Conservation (phyloP, 2,888 invertebrate species). For the Eutolmus rufibarbis region DNA sequence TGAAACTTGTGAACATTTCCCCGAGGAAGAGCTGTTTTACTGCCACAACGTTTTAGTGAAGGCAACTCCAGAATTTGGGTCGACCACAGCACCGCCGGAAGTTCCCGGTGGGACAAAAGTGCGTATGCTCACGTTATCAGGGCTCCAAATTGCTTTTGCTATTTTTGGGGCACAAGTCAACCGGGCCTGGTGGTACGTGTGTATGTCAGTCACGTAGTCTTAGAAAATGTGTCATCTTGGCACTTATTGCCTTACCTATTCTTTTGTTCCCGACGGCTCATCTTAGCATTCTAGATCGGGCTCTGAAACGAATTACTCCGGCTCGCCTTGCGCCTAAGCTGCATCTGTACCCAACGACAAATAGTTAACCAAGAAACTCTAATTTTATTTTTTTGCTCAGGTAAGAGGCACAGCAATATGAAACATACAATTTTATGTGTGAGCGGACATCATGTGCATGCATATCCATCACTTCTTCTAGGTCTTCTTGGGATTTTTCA, state of each 20-base stretch:
- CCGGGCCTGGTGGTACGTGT: not conserved
- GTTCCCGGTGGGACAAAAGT: not conserved
- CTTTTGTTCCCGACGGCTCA: not conserved
- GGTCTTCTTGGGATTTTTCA: not conserved
- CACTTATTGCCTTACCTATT: conserved; percentile 2
- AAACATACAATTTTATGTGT: not conserved
- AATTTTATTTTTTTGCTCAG: not conserved
- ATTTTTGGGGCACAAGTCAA: conserved; percentile 3
- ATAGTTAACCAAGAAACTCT: not conserved
- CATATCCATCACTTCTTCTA: not conserved
- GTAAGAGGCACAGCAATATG: not conserved
- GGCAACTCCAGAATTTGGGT: not conserved
- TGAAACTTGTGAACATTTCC: not conserved
- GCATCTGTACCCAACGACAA: not conserved
- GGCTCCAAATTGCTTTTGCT: not conserved
- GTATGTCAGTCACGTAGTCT: not conserved
- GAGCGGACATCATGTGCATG: not conserved
- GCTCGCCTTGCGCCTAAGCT: not conserved
- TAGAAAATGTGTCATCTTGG: not conserved
- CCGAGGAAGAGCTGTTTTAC: not conserved
- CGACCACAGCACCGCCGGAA: not conserved
- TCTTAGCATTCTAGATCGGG: not conserved
- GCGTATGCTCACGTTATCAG: not conserved
- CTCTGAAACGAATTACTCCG: not conserved
- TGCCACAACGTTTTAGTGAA: not conserved